A percentile compares a stretch with the other conserved stretches of the same genome.
These are phyloP conservation scores for Linnaemya tessellans DNA, from an alignment of 2,888 invertebrate species.

Conservation along the genomic window DNA sequence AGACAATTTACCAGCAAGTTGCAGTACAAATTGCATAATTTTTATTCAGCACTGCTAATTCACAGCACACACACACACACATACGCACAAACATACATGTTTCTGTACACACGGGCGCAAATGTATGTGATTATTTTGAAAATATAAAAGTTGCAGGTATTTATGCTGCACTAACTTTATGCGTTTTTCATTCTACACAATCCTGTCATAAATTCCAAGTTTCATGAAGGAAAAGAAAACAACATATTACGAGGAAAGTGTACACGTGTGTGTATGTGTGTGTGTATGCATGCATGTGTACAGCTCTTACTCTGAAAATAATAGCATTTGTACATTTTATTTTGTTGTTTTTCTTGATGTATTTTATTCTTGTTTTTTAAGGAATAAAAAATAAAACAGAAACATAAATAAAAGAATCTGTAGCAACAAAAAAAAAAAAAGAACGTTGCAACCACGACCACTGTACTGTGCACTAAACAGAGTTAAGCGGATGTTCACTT, in stretches of 20 bases:
- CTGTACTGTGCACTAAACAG: conserved; percentile 44
- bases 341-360: conserved; percentile 27
- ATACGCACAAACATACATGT: background rate
- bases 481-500: conserved; percentile 71
- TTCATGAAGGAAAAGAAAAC: conserved; percentile 70
- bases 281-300: background rate
- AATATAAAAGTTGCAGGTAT: conserved; percentile 69
- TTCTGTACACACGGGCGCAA: background rate
- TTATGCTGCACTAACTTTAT: conserved; percentile 70
- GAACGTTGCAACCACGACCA: conserved; percentile 53
- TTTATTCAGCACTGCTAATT: conserved; percentile 1
- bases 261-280: background rate
- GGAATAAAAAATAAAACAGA: conserved; percentile 17
- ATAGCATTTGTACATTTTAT: conserved; percentile 61
- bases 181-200: conserved; percentile 71
- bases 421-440: conserved; percentile 5
- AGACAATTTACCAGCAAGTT: background rate
- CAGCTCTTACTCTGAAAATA: conserved; percentile 52
- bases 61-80: background rate
- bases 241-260: conserved; percentile 46
- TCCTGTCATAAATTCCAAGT: conserved; percentile 72
- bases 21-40: background rate
- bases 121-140: conserved; percentile 50
- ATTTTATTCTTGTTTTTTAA: conserved; percentile 11
- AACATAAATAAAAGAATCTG: conserved; percentile 31